Conservation (phyloP, 2,888 invertebrate genomes). For the Trimorus sp. region DNA sequence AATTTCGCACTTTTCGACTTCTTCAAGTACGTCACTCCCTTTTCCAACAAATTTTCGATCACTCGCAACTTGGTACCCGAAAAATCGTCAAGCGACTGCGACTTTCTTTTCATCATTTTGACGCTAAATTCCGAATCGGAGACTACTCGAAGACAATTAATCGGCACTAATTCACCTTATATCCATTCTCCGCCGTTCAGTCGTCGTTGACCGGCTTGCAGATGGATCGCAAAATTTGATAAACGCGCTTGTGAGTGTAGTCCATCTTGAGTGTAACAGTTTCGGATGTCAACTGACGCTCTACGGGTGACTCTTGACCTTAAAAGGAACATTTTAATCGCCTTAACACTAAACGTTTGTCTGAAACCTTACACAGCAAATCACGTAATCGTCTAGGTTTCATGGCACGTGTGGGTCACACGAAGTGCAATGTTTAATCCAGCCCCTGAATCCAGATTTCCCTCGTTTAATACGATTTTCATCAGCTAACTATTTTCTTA, state of each 20-base stretch:
- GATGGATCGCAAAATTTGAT: slow-evolving; percentile 74
- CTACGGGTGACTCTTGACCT: slow-evolving; percentile 73
- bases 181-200: slow-evolving; percentile 27
- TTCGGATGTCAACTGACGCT: slow-evolving; percentile 70
- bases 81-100: slow-evolving; percentile 68
- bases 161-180: slow-evolving; percentile 20
- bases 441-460: no score
- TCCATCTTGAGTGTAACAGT: slow-evolving; percentile 73
- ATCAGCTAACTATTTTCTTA: no score
- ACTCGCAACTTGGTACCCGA: slow-evolving; percentile 68
- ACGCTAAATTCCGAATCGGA: background rate
- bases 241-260: slow-evolving; percentile 76
- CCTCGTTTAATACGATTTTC: no score
- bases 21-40: slow-evolving; percentile 66
- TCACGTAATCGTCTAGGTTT: slow-evolving; percentile 70
- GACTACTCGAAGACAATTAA: background rate
- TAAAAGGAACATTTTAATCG: slow-evolving; percentile 74
- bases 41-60: slow-evolving; percentile 72
- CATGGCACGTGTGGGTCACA: slow-evolving; percentile 56
- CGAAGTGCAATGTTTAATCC: slow-evolving; percentile 2
- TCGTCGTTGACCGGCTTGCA: slow-evolving; percentile 70
- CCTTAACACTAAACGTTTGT: slow-evolving; percentile 72
- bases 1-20: slow-evolving; percentile 67
- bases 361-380: slow-evolving; percentile 73
- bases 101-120: slow-evolving; percentile 62